Evolutionary conservation across 2,888 invertebrate species (phyloP).

Genomic region (Andrena dorsata): DNA sequence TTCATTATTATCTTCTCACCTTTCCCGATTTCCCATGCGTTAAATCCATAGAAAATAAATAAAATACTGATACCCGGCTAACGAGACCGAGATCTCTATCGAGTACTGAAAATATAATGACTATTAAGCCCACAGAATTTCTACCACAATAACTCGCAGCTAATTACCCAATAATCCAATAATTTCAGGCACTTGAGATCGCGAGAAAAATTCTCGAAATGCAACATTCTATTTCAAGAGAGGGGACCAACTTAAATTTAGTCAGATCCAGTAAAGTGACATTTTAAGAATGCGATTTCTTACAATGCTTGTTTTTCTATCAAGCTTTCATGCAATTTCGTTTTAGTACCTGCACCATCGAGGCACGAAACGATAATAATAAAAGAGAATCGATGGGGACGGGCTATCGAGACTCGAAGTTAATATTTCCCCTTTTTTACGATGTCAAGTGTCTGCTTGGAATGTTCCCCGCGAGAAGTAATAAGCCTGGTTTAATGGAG

Average conservation of each 20-base stretch:
- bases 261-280: neutral
- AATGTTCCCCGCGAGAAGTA: slow-evolving; percentile 13
- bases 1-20: neutral
- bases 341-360: neutral
- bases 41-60: neutral
- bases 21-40: neutral
- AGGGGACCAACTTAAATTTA: too few species aligned
- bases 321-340: too few species aligned
- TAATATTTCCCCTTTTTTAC: slow-evolving; percentile 15
- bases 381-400: neutral
- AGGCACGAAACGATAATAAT: slow-evolving; percentile 6
- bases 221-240: too few species aligned
- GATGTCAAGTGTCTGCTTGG: slow-evolving; percentile 27
- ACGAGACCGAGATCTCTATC: too few species aligned
- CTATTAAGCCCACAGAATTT: too few species aligned
- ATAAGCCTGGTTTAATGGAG: slow-evolving; percentile 45
- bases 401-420: neutral
- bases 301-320: neutral
- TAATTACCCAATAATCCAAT: too few species aligned
- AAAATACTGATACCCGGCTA: too few species aligned
- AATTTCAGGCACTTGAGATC: too few species aligned
- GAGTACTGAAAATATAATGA: too few species aligned
- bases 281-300: neutral
- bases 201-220: too few species aligned
- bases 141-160: too few species aligned